Evolutionary conservation across 2,888 invertebrate genomes (phyloP).

Genomic region (Idaea straminata): DNA sequence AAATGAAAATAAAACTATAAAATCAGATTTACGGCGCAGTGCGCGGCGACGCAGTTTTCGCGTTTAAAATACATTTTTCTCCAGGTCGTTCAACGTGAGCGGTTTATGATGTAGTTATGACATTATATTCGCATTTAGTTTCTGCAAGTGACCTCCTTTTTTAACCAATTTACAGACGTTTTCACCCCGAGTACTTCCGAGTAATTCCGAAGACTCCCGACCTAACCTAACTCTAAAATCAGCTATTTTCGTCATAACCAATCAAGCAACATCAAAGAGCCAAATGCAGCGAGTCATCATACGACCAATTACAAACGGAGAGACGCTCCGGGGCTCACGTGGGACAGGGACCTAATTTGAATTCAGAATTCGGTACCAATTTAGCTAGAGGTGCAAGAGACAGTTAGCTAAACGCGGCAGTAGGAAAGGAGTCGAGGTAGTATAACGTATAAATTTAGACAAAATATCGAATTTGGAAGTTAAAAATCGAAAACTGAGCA

Average conservation of each 20-base stretch:
- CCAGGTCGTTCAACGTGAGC: too few species aligned
- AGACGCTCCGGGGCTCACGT: constrained; percentile 62
- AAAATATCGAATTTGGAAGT: constrained; percentile 9
- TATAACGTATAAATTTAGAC: constrained; percentile 41
- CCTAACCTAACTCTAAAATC: constrained; percentile 40
- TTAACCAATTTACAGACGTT: neutral
- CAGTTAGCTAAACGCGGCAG: constrained; percentile 60
- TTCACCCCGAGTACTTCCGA: neutral
- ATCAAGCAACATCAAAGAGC: constrained; percentile 69
- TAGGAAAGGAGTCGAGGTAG: constrained; percentile 57
- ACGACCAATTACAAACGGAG: constrained; percentile 74
- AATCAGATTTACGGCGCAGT: too few species aligned
- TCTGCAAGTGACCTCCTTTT: too few species aligned
- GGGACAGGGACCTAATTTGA: constrained; percentile 68
- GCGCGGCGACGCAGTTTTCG: too few species aligned
- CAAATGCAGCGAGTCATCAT: constrained; percentile 55
- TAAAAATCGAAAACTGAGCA: too few species aligned
- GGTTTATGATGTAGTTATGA: too few species aligned
- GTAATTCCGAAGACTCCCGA: constrained; percentile 25
- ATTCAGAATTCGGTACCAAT: constrained; percentile 77
- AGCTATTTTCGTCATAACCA: constrained; percentile 47
- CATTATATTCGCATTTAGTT: too few species aligned
- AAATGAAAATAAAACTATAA: too few species aligned
- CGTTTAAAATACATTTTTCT: too few species aligned
- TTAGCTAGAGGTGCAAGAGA: constrained; percentile 74